Percentiles rank a stretch among this genome's conserved stretches.
These are phyloP conservation scores for Eutolmus rufibarbis DNA, from an alignment of 2,888 invertebrate species.

Conservation along the genomic window DNA sequence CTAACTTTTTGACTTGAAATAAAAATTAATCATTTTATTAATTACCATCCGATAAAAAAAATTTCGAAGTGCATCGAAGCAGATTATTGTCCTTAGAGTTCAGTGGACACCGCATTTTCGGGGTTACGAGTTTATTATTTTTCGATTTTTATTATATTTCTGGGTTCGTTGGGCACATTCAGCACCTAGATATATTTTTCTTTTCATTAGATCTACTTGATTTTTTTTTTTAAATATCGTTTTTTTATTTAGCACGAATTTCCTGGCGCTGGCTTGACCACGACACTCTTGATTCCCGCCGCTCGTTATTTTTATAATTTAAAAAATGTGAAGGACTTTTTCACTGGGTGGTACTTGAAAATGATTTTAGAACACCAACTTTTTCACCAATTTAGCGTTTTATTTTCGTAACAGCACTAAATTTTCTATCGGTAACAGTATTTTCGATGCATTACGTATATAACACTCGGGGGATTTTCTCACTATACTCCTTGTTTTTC, in stretches of 20 bases:
- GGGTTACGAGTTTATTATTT: not conserved
- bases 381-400: conserved; percentile 13
- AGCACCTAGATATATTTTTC: not conserved
- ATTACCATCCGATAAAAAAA: not conserved
- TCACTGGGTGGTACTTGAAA: conserved; percentile 29
- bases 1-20: conserved; percentile 3
- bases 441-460: conserved; percentile 3
- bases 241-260: not conserved
- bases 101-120: not conserved
- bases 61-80: conserved; percentile 2
- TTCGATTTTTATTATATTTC: not conserved
- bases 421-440: not conserved
- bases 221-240: not conserved
- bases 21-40: conserved; percentile 18
- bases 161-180: not conserved
- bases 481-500: not conserved
- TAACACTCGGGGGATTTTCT: not conserved
- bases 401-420: conserved; percentile 10
- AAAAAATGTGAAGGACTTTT: conserved; percentile 31
- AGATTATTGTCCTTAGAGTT: not conserved
- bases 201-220: not conserved
- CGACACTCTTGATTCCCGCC: not conserved
- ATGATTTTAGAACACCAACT: conserved; percentile 37
- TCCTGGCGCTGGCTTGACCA: not conserved
- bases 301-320: conserved; percentile 29